Evolutionary conservation across 2,113 vertebrate genomes (phyloP), one percentile per base, ranked within the genome.

Genomic region (Marmota flaviventris): DNA sequence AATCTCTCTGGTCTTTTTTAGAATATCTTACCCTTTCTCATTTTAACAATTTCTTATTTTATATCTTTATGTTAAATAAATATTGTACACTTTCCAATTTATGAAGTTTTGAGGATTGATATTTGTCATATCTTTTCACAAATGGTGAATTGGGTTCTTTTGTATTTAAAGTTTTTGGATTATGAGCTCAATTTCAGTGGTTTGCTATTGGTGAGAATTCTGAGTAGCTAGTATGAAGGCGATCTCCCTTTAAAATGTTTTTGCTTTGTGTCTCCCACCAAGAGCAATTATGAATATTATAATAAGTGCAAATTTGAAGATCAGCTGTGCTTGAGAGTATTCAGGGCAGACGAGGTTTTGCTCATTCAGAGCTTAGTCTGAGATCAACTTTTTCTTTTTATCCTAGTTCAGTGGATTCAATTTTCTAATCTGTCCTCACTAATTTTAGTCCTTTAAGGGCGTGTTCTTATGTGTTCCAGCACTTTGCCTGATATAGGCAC

Each of bases 41-140:
- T 94, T 94, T 96, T 67, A 5, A 83, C 77, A 39, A 24, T 65
- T 88, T 79, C 20, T 78, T 90, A 56, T 48, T 88, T 89, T 73
- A 45, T 93, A 61, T 69, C 53, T 87, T 92, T 83, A 61, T 79
- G 24, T 77, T 72, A 93, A 83, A 51, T 32, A 8, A 63, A 63
- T 63, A 63, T 61, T 61, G 20, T 61, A 61, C 58, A 61, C 8
- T 92, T 51, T 87, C 51, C 61, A 20, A 63, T 51, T 69, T 78
- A 51, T 67, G 48, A 85, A 58, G 69, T 87, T 90, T 67, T 63
- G 8, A 51, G 9, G 13, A 87, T 51, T 42, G 27, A 18, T 81
- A 63, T 25, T 90, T 82, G 1, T 93, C 65, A 48, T 37, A 79
- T 73, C 24, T 32, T 39, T 51, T 39, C n/a, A 65, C 51, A 72